Percentiles rank a stretch among this genome's conserved stretches.
These are phyloP conservation scores for Acanthaster planci DNA, from an alignment of 35 echinoderm and acorn worm species.

Conservation along the genomic window DNA sequence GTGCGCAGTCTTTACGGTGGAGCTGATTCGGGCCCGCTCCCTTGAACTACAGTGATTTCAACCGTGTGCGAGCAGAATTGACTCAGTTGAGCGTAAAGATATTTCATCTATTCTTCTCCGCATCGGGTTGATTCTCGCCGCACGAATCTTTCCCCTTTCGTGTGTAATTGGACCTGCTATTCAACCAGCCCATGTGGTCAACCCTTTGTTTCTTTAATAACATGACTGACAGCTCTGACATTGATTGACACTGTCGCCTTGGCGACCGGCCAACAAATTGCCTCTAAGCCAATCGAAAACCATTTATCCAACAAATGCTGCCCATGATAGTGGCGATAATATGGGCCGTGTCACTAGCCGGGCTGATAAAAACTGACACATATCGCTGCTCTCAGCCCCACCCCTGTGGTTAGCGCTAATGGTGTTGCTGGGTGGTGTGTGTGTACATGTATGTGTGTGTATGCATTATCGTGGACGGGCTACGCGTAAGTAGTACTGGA, in stretches of 20 bases:
- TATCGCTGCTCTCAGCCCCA: constrained; percentile 77
- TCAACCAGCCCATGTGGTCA: constrained; percentile 84
- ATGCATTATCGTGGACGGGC: not conserved
- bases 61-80: constrained; percentile 26
- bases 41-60: constrained; percentile 31
- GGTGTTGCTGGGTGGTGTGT: constrained; percentile 47
- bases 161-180: constrained; percentile 85
- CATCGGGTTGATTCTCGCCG: constrained; percentile 39
- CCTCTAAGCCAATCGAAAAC: constrained; percentile 99
- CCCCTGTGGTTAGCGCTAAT: constrained; percentile 82
- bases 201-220: constrained; percentile 78
- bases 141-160: constrained; percentile 34
- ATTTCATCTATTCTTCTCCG: constrained; percentile 58
- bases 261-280: constrained; percentile 95
- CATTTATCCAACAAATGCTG: constrained; percentile 98
- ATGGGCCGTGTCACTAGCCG: constrained; percentile 88
- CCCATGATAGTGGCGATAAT: constrained; percentile 95
- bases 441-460: not conserved
- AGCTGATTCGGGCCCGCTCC: constrained; percentile 18
- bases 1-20: not conserved
- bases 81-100: constrained; percentile 64
- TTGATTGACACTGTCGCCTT: constrained; percentile 97
- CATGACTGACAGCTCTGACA: constrained; percentile 93
- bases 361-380: constrained; percentile 97
- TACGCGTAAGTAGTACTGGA: constrained; percentile 13